These are phyloP conservation scores for Drosophila mulleri DNA, from an alignment of 2,888 invertebrate genomes.

Conservation along the genomic window DNA sequence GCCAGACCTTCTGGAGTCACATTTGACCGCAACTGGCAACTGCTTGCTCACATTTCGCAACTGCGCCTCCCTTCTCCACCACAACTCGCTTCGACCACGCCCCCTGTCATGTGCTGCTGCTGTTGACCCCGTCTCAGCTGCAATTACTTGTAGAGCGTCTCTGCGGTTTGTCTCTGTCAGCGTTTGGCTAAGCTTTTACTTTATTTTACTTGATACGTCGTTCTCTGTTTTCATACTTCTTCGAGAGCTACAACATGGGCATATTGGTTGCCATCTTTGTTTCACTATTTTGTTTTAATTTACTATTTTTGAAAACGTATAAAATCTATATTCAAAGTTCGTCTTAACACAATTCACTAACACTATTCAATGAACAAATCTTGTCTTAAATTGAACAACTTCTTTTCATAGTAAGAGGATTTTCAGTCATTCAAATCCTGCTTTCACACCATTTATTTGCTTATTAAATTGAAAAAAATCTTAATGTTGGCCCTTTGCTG, in stretches of 20 bases:
- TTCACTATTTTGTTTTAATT: no score
- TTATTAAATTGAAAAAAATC: no score
- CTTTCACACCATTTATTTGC: no score
- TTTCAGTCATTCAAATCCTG: no score
- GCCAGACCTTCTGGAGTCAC: constrained; percentile 12
- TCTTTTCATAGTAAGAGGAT: no score
- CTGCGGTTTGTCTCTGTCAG: constrained; percentile 41
- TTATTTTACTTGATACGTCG: no score
- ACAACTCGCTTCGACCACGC: background rate
- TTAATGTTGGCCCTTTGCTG: no score
- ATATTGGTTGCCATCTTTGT: no score
- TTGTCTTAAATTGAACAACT: background rate
- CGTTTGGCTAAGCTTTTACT: constrained; percentile 5
- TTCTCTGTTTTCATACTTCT: background rate
- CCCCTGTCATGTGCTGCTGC: background rate
- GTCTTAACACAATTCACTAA: no score
- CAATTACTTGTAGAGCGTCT: constrained; percentile 41
- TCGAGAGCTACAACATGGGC: background rate
- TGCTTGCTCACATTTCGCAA: constrained; percentile 38
- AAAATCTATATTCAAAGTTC: background rate
- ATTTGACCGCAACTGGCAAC: constrained; percentile 63
- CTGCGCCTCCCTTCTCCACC: no score
- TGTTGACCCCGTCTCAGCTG: constrained; percentile 4
- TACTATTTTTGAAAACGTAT: no score
- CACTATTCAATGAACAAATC: background rate